Conservation (phyloP, 2,888 invertebrate genomes). For the Agrochola litura region DNA sequence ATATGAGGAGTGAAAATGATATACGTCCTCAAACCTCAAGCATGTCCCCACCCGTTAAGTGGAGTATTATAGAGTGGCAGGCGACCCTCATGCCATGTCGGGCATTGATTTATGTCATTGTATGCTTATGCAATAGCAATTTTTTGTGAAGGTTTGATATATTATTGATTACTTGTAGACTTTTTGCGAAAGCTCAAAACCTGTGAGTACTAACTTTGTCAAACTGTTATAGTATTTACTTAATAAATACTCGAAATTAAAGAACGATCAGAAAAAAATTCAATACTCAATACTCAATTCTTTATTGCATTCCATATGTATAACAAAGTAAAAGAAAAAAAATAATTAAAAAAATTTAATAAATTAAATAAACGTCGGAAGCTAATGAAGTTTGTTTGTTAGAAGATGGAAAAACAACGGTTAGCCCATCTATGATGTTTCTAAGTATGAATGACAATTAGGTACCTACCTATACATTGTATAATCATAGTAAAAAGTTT, state of each 20-base stretch:
- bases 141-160: background rate
- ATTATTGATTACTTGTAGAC: background rate
- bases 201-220: background rate
- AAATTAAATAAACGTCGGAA: background rate
- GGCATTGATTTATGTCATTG: background rate
- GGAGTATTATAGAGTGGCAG: constrained; percentile 42
- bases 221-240: background rate
- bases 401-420: background rate
- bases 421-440: background rate
- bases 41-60: constrained; percentile 30
- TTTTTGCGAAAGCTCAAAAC: background rate
- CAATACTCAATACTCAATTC: no score
- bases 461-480: background rate
- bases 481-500: background rate
- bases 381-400: background rate
- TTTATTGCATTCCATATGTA: no score
- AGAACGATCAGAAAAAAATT: background rate
- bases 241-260: background rate
- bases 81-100: background rate
- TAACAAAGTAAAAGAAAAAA: no score
- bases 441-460: background rate
- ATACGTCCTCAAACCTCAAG: constrained; percentile 13
- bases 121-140: background rate
- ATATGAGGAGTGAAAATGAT: constrained; percentile 33
- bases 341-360: no score